phyloP scores from a whole-genome alignment of 2,113 vertebrate genomes.

The Semnornis frantzii region DNA sequence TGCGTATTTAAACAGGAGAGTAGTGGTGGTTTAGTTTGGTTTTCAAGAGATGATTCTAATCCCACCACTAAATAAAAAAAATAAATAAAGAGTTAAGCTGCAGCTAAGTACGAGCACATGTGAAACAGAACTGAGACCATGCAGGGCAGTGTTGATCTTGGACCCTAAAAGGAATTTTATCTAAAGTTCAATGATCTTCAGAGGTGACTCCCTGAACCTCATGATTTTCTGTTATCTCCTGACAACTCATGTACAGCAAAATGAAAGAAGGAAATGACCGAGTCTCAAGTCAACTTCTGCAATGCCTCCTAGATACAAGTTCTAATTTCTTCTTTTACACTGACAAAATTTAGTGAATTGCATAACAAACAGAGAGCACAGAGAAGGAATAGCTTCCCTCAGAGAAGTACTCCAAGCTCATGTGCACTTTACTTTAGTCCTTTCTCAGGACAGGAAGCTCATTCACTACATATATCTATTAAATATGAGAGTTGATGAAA shows the following conservation, averaged over 20 bases:
- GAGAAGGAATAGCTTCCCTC: neutral
- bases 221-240: neutral
- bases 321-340: neutral
- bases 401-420: neutral
- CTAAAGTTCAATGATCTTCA: conserved; percentile 18
- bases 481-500: neutral
- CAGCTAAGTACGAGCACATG: neutral
- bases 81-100: neutral
- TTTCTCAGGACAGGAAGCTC: neutral
- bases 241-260: neutral
- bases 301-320: neutral
- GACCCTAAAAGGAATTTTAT: neutral
- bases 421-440: neutral
- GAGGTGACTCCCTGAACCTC: neutral
- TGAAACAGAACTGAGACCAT: neutral
- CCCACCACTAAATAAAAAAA: neutral
- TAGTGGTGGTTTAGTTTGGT: neutral
- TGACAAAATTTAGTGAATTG: neutral
- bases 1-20: neutral
- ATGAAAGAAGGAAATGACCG: neutral
- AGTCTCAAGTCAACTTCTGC: neutral
- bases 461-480: neutral
- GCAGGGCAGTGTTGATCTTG: neutral
- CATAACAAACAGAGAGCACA: neutral
- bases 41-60: conserved; percentile 6